Base-by-base conservation (phyloP, 2,797 vertebrate genomes). In the Tangara arthus region DNA sequence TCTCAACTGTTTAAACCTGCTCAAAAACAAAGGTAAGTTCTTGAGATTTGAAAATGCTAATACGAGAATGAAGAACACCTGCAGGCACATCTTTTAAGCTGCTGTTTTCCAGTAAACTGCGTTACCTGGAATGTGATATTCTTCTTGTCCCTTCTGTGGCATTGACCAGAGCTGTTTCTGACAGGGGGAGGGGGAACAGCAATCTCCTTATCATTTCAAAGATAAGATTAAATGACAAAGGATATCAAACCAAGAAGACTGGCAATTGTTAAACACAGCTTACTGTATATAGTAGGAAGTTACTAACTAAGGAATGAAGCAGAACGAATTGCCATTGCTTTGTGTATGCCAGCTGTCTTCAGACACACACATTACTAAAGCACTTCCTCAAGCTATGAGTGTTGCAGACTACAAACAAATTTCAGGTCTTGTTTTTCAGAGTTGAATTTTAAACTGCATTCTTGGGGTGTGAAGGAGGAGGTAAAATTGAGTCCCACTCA, bases 231-330 rank as follows among this genome's bases (percentile, higher is more conserved):
- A 82, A 63, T 34, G 11, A 57, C 37, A 34, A 28, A 70, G n/a
- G n/a, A 2, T n/a, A 26, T 7, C 34, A 80, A 91, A 19, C 11
- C 4, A 32, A 11, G 28, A 64, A 11, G 21, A 24, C 11, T 2
- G 2, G 32, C 68, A 63, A 0, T 5, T 37, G 15, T 53, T 57
- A 47, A 69, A n/a, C 20, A 64, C 28, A 61, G 37, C n/a, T 70
- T 66, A 63, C 13, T 1, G 0, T 34, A 14, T 9, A 6, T 0
- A 69, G 20, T 1, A 44, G 44, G 39, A 52, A 63, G 68, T 39
- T 26, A 12, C 32, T 8, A n/a, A 27, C 7, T 23, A 4, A 77
- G 44, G 39, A 63, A 28, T 8, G 63, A 46, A 69, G 30, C 39
- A 69, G 30, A 46, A 53, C 17, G 28, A 69, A 2, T 6, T 50